A percentile compares a stretch with the other conserved stretches of the same genome.
phyloP scores from a whole-genome alignment of 2,113 vertebrate genomes.

The Cyphotilapia sp. region DNA sequence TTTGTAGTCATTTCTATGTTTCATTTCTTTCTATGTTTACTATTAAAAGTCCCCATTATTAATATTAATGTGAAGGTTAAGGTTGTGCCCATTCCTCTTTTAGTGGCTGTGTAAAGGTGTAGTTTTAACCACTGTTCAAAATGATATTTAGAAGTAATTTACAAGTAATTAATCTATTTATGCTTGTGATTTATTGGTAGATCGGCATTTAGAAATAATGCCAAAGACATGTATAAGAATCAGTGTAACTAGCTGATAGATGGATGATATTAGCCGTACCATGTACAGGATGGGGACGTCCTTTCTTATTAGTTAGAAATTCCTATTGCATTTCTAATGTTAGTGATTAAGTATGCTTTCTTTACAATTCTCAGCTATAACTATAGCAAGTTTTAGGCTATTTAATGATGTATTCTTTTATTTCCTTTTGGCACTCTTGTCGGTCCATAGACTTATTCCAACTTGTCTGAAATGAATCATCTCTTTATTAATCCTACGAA shows the following conservation, averaged over 20 bases:
- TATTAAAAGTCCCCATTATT: not conserved
- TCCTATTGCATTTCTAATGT: not conserved
- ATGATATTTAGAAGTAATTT: not conserved
- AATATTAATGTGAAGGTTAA: not conserved
- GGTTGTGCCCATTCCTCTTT: not conserved
- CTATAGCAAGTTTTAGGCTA: not conserved
- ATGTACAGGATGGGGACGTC: not conserved
- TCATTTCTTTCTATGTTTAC: not conserved
- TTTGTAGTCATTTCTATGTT: not conserved
- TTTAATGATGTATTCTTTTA: not conserved
- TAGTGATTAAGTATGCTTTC: not conserved
- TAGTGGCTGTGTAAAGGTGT: not conserved
- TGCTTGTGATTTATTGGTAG: not conserved
- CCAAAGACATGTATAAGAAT: not conserved
- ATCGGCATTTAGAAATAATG: not conserved
- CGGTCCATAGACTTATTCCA: not conserved
- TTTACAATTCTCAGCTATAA: not conserved
- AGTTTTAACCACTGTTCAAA: not conserved
- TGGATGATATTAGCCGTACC: not conserved
- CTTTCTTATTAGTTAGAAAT: not conserved
- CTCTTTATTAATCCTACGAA: conserved; percentile 3
- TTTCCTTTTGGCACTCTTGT: not conserved
- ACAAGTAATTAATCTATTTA: not conserved
- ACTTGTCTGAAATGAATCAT: conserved; percentile 14
- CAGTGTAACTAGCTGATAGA: not conserved